phyloP scores from a whole-genome alignment of 2,113 vertebrate genomes.

The Nematolebias whitei region DNA sequence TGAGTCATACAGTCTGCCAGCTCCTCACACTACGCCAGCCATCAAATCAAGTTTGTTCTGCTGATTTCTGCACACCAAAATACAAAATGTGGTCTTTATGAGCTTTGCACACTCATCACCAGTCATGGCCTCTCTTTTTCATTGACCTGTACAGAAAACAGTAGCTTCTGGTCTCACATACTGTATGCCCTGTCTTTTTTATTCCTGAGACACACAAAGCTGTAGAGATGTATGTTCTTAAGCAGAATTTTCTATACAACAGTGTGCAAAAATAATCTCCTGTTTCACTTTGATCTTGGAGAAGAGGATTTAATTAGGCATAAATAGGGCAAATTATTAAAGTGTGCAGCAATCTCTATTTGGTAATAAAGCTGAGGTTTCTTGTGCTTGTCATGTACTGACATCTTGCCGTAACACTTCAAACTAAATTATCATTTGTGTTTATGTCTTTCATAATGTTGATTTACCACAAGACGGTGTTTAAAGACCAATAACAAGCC shows the following conservation, averaged over 20 bases:
- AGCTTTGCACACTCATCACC: constrained; percentile 5
- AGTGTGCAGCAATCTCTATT: constrained; percentile 10
- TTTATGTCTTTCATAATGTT: background rate
- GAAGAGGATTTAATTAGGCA: constrained; percentile 11
- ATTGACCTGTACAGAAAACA: constrained; percentile 6
- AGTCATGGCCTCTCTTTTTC: background rate
- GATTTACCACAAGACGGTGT: constrained; percentile 14
- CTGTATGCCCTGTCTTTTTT: constrained; percentile 4
- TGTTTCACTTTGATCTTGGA: constrained; percentile 14
- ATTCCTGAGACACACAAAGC: background rate
- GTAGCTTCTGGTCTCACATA: constrained; percentile 11
- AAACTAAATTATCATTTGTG: background rate
- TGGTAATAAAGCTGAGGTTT: constrained; percentile 2
- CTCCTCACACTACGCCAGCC: constrained; percentile 54
- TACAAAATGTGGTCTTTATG: constrained; percentile 33
- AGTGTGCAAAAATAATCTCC: constrained; percentile 1
- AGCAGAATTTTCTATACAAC: background rate
- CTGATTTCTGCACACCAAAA: constrained; percentile 29
- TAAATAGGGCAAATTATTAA: constrained; percentile 24
- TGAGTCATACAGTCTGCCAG: constrained; percentile 75
- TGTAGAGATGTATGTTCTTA: background rate
- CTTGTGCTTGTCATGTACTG: background rate
- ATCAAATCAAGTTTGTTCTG: constrained; percentile 58
- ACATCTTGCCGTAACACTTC: constrained; percentile 1
- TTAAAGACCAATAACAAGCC: constrained; percentile 16